Conservation (phyloP, 2,113 vertebrate genomes). For the Serinus canaria region DNA sequence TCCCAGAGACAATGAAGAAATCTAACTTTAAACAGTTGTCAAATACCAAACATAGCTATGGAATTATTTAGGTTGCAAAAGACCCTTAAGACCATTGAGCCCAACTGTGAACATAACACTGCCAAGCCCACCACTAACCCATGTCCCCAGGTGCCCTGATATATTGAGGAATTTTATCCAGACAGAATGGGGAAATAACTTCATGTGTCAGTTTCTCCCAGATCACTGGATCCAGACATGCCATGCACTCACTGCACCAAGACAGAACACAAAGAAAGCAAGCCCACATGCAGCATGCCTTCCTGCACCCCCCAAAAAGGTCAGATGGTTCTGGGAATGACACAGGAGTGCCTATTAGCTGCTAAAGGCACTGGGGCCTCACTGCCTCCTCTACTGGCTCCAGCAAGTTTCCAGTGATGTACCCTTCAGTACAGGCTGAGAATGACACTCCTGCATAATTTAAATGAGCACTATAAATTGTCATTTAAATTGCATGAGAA, state of each 20-base stretch:
- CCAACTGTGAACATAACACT: background rate
- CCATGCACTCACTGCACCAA: background rate
- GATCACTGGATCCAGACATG: background rate
- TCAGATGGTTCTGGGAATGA: background rate
- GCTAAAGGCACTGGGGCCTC: background rate
- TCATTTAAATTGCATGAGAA: slow-evolving; percentile 49
- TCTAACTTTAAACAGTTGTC: background rate
- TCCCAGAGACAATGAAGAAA: background rate
- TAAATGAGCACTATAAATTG: slow-evolving; percentile 31
- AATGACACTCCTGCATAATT: slow-evolving; percentile 19
- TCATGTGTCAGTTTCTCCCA: background rate
- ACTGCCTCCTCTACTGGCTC: background rate
- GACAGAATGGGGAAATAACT: background rate
- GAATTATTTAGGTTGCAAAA: background rate
- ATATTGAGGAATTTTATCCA: background rate
- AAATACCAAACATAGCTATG: background rate
- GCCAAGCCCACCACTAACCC: background rate
- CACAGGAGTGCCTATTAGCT: background rate
- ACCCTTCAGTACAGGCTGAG: background rate
- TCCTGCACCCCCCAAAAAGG: background rate
- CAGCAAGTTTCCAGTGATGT: background rate
- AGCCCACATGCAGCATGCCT: background rate
- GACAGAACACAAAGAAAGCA: background rate
- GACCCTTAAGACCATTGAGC: background rate
- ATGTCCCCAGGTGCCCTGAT: accelerated